phyloP scores from a whole-genome alignment of 2,888 invertebrate species.

The Clostera curtula region DNA sequence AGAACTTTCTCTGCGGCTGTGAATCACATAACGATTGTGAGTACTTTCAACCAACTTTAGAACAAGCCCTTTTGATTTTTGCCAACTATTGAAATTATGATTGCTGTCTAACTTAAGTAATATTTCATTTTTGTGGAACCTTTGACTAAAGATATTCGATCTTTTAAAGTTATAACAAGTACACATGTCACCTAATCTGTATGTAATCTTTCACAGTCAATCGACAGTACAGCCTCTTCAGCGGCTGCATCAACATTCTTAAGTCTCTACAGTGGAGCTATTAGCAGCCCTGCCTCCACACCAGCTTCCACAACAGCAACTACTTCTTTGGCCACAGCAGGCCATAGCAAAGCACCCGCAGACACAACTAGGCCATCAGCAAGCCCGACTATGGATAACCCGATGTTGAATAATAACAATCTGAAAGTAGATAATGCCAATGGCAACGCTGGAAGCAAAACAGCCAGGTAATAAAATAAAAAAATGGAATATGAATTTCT shows the following conservation, averaged over 20 bases:
- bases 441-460: constrained; percentile 64
- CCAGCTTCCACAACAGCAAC: constrained; percentile 39
- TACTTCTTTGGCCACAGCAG: constrained; percentile 35
- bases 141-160: no score
- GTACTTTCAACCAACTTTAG: no score
- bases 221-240: constrained; percentile 77
- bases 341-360: constrained; percentile 52
- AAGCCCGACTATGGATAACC: constrained; percentile 53
- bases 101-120: no score
- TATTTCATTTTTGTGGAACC: no score
- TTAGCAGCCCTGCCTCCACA: constrained; percentile 60
- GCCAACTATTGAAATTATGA: no score
- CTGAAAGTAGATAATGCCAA: constrained; percentile 66
- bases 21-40: no score
- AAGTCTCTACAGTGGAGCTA: constrained; percentile 66
- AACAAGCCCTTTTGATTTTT: no score
- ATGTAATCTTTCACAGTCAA: constrained; percentile 48
- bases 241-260: constrained; percentile 67
- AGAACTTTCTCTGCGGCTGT: no score
- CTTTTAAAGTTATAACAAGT: no score
- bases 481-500: no score
- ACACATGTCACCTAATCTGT: not conserved
- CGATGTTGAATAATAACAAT: constrained; percentile 60
- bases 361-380: constrained; percentile 53
- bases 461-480: constrained; percentile 47